phyloP scores from a whole-genome alignment of 2,113 vertebrate genomes.

The Peromyscus californicus region DNA sequence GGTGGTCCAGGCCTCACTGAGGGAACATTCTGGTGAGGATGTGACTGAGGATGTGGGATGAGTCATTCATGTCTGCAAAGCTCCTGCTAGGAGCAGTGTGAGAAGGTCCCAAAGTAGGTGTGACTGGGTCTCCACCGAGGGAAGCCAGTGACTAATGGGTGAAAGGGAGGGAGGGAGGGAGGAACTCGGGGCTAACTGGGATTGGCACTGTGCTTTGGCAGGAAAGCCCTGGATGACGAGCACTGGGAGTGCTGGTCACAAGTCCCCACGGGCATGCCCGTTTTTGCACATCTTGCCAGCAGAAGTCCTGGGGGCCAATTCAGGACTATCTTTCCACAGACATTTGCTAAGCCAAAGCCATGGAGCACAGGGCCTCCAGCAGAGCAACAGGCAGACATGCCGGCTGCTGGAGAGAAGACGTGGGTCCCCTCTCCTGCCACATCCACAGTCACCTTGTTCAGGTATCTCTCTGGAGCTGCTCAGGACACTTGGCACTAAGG shows the following conservation, averaged over 20 bases:
- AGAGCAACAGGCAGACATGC: not conserved
- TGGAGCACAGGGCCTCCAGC: not conserved
- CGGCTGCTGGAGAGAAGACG: not conserved
- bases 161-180: not conserved
- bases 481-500: not conserved
- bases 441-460: not conserved
- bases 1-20: not conserved
- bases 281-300: not conserved
- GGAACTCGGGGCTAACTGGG: not conserved
- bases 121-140: not conserved
- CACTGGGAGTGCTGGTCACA: not conserved
- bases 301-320: not conserved
- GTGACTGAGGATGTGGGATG: not conserved
- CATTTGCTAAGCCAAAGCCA: not conserved
- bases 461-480: not conserved
- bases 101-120: not conserved
- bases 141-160: not conserved
- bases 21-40: not conserved
- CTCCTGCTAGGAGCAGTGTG: not conserved
- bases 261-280: not conserved
- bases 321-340: not conserved
- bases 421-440: not conserved
- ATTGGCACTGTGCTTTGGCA: not conserved
- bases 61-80: rapidly evolving
- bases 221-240: not conserved